These are phyloP conservation scores for Ophion ellenae DNA, from an alignment of 2,888 invertebrate species.

Conservation along the genomic window DNA sequence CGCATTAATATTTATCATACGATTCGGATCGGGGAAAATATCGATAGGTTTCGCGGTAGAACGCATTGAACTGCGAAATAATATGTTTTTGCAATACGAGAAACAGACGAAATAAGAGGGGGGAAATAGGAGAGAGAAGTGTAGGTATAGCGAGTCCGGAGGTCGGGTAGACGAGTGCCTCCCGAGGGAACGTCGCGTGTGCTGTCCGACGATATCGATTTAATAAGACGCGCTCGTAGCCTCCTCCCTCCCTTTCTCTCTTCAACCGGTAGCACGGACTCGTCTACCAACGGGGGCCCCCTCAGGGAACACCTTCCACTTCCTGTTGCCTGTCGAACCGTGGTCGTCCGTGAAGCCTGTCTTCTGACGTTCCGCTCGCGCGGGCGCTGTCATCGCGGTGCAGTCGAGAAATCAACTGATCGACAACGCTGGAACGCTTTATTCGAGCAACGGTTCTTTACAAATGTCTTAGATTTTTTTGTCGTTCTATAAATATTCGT, in stretches of 20 bases:
- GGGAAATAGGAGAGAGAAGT: too few relatives aligned
- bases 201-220: slow-evolving; percentile 41
- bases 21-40: too few relatives aligned
- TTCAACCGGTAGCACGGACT: slow-evolving; percentile 2
- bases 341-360: not conserved
- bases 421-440: too few relatives aligned
- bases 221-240: slow-evolving; percentile 16
- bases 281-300: not conserved
- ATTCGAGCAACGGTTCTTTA: too few relatives aligned
- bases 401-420: not conserved
- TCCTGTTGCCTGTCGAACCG: not conserved
- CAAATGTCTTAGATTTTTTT: too few relatives aligned
- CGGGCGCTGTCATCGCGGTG: not conserved
- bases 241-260: not conserved
- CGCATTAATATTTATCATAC: too few relatives aligned
- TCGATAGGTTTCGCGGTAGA: too few relatives aligned
- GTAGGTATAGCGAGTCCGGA: not conserved
- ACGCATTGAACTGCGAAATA: too few relatives aligned
- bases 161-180: slow-evolving; percentile 4
- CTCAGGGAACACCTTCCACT: not conserved
- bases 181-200: not conserved
- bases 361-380: not conserved
- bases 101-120: too few relatives aligned
- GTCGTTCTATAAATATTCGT: too few relatives aligned
- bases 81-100: too few relatives aligned